A percentile compares a stretch with the other conserved stretches of the same genome.
phyloP scores from a whole-genome alignment of 2,797 vertebrate species.

The Lepilemur septentrionalis region DNA sequence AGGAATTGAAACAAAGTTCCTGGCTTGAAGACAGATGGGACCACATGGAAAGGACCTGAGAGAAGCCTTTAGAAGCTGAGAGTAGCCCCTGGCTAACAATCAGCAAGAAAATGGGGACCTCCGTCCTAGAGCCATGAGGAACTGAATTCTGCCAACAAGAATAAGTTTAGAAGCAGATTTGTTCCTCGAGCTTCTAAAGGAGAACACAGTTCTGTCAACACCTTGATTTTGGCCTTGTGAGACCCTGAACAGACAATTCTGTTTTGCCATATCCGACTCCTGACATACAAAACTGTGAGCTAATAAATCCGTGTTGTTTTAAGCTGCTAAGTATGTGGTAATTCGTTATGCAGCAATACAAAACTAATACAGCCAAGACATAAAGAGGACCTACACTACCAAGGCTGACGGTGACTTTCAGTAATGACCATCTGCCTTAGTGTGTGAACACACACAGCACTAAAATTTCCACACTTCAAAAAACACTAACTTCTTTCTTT shows the following conservation, averaged over 20 bases:
- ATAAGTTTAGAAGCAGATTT: neutral
- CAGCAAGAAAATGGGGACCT: neutral
- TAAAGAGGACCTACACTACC: neutral
- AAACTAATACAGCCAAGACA: neutral
- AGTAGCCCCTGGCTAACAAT: neutral
- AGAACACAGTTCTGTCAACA: neutral
- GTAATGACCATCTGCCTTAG: neutral
- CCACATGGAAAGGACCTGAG: neutral
- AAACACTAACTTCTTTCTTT: neutral
- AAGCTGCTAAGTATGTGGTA: neutral
- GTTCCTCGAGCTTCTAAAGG: neutral
- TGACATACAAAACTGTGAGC: neutral
- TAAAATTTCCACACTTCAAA: constrained; percentile 24
- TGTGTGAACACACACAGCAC: neutral
- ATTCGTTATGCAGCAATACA: neutral
- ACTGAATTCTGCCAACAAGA: neutral
- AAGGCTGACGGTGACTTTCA: neutral
- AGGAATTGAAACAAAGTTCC: neutral
- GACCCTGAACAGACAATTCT: neutral
- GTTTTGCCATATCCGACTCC: neutral
- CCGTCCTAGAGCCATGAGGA: neutral
- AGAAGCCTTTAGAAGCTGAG: neutral
- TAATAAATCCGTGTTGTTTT: neutral
- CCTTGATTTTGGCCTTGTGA: neutral
- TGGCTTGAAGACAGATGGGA: neutral